Evolutionary conservation across 2,113 vertebrate species (phyloP).

Genomic region (Thryonomys swinderianus): DNA sequence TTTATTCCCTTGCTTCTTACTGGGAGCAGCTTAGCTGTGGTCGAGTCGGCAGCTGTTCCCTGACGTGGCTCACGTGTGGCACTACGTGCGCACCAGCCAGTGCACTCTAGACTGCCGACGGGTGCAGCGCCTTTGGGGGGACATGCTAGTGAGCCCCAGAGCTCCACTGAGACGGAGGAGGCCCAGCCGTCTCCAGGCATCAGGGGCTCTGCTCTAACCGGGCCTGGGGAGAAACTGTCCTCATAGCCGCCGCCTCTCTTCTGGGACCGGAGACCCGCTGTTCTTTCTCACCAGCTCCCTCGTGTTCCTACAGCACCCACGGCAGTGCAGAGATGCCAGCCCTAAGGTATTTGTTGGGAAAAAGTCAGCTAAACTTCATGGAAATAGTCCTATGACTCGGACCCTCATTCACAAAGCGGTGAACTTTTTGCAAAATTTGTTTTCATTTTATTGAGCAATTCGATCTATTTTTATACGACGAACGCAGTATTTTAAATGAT

Average conservation of each 20-base stretch:
- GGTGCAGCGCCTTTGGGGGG: neutral
- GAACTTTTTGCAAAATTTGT: neutral
- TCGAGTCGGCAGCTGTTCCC: neutral
- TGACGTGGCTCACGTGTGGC: neutral
- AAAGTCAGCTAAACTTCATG: neutral
- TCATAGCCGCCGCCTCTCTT: slow-evolving; percentile 50
- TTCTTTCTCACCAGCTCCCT: slow-evolving; percentile 7
- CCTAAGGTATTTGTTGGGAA: slow-evolving; percentile 17
- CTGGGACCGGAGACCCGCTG: slow-evolving; percentile 44
- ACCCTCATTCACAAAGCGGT: neutral
- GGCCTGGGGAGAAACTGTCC: slow-evolving; percentile 66
- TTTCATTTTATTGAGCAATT: slow-evolving; percentile 42
- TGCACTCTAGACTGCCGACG: neutral
- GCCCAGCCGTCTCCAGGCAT: slow-evolving; percentile 51
- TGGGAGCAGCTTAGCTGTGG: neutral
- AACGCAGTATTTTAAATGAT: neutral
- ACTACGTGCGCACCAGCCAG: neutral
- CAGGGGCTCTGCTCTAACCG: slow-evolving; percentile 77
- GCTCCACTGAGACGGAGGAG: no score
- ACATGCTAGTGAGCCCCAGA: slow-evolving; percentile 25
- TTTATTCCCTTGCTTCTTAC: neutral
- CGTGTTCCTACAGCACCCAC: slow-evolving; percentile 23
- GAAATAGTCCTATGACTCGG: slow-evolving; percentile 16
- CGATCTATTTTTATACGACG: neutral
- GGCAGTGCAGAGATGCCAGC: neutral